Evolutionary conservation across 2,888 invertebrate species (phyloP), one percentile per base, ranked within the genome.

Genomic region (Mesorhabditis spiculigera): DNA sequence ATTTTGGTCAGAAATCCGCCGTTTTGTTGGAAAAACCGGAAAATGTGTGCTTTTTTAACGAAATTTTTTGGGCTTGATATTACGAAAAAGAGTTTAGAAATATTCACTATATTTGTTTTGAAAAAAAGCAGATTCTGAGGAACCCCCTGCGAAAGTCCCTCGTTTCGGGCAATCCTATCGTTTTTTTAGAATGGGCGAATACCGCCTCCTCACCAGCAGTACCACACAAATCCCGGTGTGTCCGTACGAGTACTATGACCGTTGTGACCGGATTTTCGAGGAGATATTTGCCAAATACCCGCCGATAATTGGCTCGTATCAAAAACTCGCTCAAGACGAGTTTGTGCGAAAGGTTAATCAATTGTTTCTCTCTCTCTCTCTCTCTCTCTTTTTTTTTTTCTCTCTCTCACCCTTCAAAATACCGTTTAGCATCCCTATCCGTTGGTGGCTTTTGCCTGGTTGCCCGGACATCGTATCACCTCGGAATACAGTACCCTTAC

Each of bases 251-350:
- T 50, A 50, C n/a, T 50, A 13, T n/a, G 58, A 50, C n/a, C 58
- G n/a, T 2, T 50, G 58, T 50, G 58, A 50, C 8, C 10, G 10
- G 58, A 50, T 50, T 50, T 50, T 50, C 58, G 10, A 50, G n/a
- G 58, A 50, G 58, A 50, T 50, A 10, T 50, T 50, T n/a, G n/a
- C 58, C 58, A 50, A 50, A 50, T 50, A 13, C 58, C 58, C 58
- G n/a, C 58, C 58, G n/a, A 50, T 50, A 10, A 50, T 50, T 50
- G 58, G 58, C 58, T n/a, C 58, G n/a, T 50, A 50, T 50, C 58
- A 50, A 50, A 10, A 50, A 50, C n/a, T 50, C 10, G 58, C 58
- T 13, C 8, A 50, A 13, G 58, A 50, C 10, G 10, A 50, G 58
- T 50, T 50, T 50, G n/a, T 50, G 10, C 8, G n/a, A 50, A 50